Base-by-base conservation (phyloP, 2,888 invertebrate species). In the Parasteatoda lunata region DNA sequence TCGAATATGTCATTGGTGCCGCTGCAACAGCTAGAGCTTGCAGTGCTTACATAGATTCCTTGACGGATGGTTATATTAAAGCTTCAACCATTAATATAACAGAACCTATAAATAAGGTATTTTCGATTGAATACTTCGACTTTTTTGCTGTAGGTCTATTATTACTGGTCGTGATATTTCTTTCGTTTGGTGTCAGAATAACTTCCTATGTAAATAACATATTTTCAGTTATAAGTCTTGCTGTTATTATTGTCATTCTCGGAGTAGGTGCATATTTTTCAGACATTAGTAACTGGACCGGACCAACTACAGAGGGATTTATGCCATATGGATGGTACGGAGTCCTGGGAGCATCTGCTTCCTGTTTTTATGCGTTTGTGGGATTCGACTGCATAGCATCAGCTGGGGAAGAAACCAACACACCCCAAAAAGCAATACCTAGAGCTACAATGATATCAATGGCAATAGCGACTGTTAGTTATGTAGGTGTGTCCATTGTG, bases 301-400 rank as follows among this genome's bases (percentile, higher is more conserved):
- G 84, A 52, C 88, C 84, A 3, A 65, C 30, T 3, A 88, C 88
- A 0, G 95, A 95, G 0, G 96, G 96, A 1, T 96, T 97, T 90
- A 93, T 96, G 90, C 96, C 97, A 0, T 96, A 93, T 90, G 96
- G 96, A 3, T 93, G 95, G 88, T 93, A 94, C 30, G 97, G 97
- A 0, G 95, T 97, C 5, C 92, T 96, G 88, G 94, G 96, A 89
- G 89, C 92, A 90, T 59, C 97, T 0, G 97, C 97, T 0, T 96
- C 97, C 0, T 96, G 97, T 91, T 97, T 97, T 91, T 97, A 97
- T 91, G 97, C 97, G 0, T 98, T 96, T 91, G 96, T 97, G 6
- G 97, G 97, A 0, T 97, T 97, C 90, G 97, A 98, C 91, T 96
- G 96, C 90, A 97, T 98, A 89, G 96, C 97, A 0, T 96, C 97